A percentile compares a stretch with the other conserved stretches of the same genome.
These are phyloP conservation scores for Platycnemis pennipes DNA, from an alignment of 2,888 invertebrate genomes.

Conservation along the genomic window DNA sequence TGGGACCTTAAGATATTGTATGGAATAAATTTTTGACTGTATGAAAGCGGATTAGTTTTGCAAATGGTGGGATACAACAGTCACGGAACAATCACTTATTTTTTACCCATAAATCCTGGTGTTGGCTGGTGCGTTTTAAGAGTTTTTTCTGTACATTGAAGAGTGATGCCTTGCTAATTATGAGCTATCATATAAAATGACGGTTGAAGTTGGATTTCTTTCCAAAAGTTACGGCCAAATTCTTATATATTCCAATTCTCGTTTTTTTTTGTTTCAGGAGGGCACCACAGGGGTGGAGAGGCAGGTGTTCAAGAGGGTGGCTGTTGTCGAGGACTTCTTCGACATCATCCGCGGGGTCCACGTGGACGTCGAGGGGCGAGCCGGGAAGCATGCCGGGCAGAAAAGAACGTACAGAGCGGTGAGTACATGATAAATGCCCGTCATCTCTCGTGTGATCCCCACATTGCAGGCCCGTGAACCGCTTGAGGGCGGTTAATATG, in stretches of 20 bases:
- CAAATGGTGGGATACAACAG: too few species aligned
- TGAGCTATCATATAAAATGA: too few species aligned
- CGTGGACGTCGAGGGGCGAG: slow-evolving; percentile 94
- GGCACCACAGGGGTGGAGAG: slow-evolving; percentile 77
- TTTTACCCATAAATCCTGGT: too few species aligned
- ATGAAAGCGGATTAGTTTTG: too few species aligned
- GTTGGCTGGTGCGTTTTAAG: too few species aligned
- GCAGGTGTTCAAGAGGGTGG: slow-evolving; percentile 90
- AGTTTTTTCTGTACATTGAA: too few species aligned
- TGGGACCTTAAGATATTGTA: too few species aligned
- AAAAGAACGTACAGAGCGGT: slow-evolving; percentile 98
- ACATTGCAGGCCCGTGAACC: not conserved
- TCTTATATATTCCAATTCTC: slow-evolving; percentile 65
- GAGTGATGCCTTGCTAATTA: too few species aligned
- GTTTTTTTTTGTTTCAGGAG: slow-evolving; percentile 83
- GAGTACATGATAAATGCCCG: slow-evolving; percentile 78
- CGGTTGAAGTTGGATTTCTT: too few species aligned
- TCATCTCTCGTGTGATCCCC: not conserved
- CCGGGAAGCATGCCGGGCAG: slow-evolving; percentile 98
- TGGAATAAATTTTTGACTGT: too few species aligned
- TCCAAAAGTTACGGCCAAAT: not conserved
- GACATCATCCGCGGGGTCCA: slow-evolving; percentile 98
- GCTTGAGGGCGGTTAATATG: not conserved
- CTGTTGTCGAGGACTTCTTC: slow-evolving; percentile 98
- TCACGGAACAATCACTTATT: too few species aligned